These are phyloP conservation scores for Oopsacas minuta DNA, from an alignment of 37 sponge, comb jelly and placozoan species.

Conservation along the genomic window DNA sequence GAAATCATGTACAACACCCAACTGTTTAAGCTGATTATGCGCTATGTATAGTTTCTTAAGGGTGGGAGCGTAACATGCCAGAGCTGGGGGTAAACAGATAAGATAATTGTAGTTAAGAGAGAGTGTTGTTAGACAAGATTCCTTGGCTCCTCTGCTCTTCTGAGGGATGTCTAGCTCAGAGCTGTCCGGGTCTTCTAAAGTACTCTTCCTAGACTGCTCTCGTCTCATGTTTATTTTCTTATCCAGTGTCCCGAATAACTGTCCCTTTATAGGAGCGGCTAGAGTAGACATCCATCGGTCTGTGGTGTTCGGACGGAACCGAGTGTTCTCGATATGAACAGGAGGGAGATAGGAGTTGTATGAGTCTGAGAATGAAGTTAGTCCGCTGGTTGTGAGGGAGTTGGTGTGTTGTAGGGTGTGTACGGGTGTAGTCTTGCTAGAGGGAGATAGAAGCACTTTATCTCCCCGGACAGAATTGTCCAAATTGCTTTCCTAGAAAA, in stretches of 20 bases:
- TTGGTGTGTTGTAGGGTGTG: not conserved
- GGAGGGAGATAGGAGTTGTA: not conserved
- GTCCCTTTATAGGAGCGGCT: not conserved
- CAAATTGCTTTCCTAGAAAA: not conserved
- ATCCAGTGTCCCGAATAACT: not conserved
- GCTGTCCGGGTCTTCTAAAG: not conserved
- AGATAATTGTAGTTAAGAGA: conserved; percentile 47
- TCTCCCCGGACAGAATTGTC: not conserved
- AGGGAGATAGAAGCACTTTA: not conserved
- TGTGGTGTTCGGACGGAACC: not conserved
- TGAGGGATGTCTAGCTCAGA: conserved; percentile 4
- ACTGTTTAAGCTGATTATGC: conserved; percentile 37
- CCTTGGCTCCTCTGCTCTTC: not conserved
- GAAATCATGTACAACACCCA: conserved; percentile 49
- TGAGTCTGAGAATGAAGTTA: not conserved
- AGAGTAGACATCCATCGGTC: not conserved
- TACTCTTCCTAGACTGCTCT: not conserved
- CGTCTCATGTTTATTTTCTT: not conserved
- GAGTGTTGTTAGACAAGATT: conserved; percentile 29
- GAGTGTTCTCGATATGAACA: not conserved
- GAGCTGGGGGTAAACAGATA: conserved; percentile 32
- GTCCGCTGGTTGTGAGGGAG: not conserved
- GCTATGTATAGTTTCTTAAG: conserved; percentile 49
- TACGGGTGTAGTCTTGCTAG: not conserved
- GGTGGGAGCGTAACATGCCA: conserved; percentile 53